Base-by-base conservation (phyloP, 2,888 invertebrate species). In the Apocheima hispidaria region DNA sequence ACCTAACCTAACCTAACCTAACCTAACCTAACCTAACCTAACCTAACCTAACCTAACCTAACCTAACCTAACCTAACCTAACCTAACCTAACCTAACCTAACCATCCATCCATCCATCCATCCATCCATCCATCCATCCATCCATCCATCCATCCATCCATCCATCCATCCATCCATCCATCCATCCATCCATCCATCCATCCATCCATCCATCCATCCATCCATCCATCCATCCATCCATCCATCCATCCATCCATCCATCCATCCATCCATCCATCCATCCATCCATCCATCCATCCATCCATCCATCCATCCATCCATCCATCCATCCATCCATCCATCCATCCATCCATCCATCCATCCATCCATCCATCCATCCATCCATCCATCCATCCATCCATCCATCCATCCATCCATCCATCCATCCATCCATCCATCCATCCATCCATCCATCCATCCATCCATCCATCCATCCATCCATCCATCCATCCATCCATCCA, bases 21-120 rank as follows among this genome's bases (percentile, higher is more conserved):
- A 58, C 51, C 51, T 51, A 51, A 51, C 51, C 38, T 51, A 38
- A 51, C 58, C 58, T 58, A 58, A 58, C 58, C 58, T 58, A 58
- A 58, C 58, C 58, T 59, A 59, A 59, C 59, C 59, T 59, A 59
- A 59, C 59, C 59, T 53, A 59, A 59, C 59, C 59, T 59, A 59
- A 59, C 59, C 59, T 59, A 59, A 59, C 59, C 59, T 59, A 59
- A 59, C 59, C 59, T 59, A 59, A 59, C 59, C 52, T 40, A 52
- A 52, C 52, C 52, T 52, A 52, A 52, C 50, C 50, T 40, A 40
- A 40, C 40, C 40, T 20, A 40, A 20, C 40, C 21, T 12, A 7
- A 10, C 40, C 40, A 38, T 7, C 36, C 18, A 38, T 16, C 36
- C 36, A 38, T 18, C 36, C 18, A 38, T 16, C 36, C 43, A 43